Percentiles rank a stretch among this genome's conserved stretches.
phyloP scores from a whole-genome alignment of 2,888 invertebrate species.

The Tachina fera region DNA sequence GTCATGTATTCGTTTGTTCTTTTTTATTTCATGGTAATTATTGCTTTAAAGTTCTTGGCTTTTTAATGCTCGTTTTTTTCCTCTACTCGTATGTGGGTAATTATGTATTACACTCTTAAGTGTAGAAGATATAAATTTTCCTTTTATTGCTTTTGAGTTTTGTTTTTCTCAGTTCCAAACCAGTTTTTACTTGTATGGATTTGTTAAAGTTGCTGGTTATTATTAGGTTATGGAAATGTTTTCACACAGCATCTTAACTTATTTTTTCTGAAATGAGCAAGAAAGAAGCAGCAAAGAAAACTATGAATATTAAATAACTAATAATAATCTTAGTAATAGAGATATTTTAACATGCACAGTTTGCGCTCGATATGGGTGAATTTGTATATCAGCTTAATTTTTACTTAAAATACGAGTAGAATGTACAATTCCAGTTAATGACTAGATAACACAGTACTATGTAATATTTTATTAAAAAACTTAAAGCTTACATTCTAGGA shows the following conservation, averaged over 20 bases:
- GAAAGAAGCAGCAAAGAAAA: neutral
- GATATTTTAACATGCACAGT: neutral
- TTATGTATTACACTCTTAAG: constrained; percentile 8
- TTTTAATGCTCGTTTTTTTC: too few relatives aligned
- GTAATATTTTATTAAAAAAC: too few relatives aligned
- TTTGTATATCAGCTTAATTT: too few relatives aligned
- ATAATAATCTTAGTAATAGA: constrained; percentile 13
- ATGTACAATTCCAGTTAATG: too few relatives aligned
- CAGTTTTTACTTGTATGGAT: neutral
- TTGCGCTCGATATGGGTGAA: neutral
- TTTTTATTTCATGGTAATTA: constrained; percentile 9
- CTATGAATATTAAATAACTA: neutral
- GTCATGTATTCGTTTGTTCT: constrained; percentile 12
- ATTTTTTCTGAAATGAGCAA: constrained; percentile 31
- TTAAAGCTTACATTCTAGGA: too few relatives aligned
- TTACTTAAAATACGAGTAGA: too few relatives aligned
- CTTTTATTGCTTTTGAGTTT: neutral
- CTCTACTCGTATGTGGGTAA: neutral
- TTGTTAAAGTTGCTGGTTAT: neutral
- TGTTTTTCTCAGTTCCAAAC: neutral
- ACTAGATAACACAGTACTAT: too few relatives aligned
- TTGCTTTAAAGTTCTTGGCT: neutral
- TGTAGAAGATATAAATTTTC: constrained; percentile 15
- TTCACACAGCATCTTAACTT: constrained; percentile 9
- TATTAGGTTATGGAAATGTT: neutral